A percentile compares a stretch with the other conserved stretches of the same genome.
phyloP scores from a whole-genome alignment of 2,113 vertebrate genomes.

The Globicephala melas region DNA sequence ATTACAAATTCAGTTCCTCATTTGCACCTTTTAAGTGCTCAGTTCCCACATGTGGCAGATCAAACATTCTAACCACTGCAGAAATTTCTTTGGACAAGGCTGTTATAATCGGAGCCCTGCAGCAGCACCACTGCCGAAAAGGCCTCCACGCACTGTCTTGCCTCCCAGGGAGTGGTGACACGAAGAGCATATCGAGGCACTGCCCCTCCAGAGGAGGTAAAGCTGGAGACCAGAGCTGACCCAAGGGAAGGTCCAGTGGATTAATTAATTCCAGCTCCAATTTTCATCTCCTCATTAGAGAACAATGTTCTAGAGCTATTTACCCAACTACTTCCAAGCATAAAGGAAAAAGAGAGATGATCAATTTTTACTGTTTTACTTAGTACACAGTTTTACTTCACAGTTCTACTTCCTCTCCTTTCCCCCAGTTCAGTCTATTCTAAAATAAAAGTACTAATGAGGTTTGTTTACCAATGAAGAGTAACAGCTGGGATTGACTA shows the following conservation, averaged over 20 bases:
- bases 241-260: not conserved
- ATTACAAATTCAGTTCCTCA: not conserved
- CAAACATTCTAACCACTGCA: not conserved
- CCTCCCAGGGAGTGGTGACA: not conserved
- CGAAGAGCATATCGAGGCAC: not conserved
- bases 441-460: not conserved
- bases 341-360: not conserved
- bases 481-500: not conserved
- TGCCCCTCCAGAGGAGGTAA: not conserved
- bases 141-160: not conserved
- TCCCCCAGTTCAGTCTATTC: not conserved
- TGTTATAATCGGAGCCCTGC: not conserved
- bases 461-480: not conserved
- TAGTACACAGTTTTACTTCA: not conserved
- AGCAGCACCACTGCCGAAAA: not conserved
- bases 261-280: not conserved
- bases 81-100: not conserved
- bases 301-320: not conserved
- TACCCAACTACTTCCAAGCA: not conserved
- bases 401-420: not conserved
- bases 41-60: not conserved
- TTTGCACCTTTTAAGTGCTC: not conserved
- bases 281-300: conserved; percentile 9
- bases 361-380: not conserved
- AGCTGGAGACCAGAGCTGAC: not conserved